Base-by-base conservation (phyloP, 2,113 vertebrate genomes). In the Martes martes region DNA sequence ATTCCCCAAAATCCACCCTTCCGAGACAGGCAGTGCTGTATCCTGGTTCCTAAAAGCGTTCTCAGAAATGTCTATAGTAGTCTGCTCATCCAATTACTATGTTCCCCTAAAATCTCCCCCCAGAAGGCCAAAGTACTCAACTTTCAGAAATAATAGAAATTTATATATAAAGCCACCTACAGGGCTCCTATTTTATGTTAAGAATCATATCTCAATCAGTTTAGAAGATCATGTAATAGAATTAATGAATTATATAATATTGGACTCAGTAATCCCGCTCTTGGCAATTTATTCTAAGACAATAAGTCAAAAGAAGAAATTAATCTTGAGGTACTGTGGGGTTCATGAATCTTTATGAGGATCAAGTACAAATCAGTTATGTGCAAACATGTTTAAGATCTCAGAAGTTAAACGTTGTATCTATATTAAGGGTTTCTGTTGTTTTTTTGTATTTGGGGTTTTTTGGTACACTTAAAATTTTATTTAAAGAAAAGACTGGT, bases 231-330 rank as follows among this genome's bases (percentile, higher is more conserved):
- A 88, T 21, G n/a, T 24, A 86, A 79, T 71, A 47, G 19, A 92
- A 82, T 47, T 79, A 59, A 36, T 52, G 45, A 82, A 85, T 73
- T n/a, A 93, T 10, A 42, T 4, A 65, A 67, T 47, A 13, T 74
- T 93, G 13, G 39, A 74, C 55, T 16, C 6, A 47, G 21, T 90
- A 78, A 95, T 84, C 5, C 80, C 2, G 36, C 21, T 67, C 28
- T 39, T 13, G 11, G 39, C 80, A 81, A 94, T 95, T 95, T 82
- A 76, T 86, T 89, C 61, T 92, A 93, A 93, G 63, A 71, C 5
- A 85, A n/a, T 11, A 78, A 61, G 55, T 94, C 65, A 91, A 79
- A 86, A 88, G 63, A 93, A 65, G 33, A 11, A 92, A 90, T 33
- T 63, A 15, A 65, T 80, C 15, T 59, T 7, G 2, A 21, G 1